Evolutionary conservation across 2,888 invertebrate genomes (phyloP), one percentile per base, ranked within the genome.

Genomic region (Argyra leucocephala): DNA sequence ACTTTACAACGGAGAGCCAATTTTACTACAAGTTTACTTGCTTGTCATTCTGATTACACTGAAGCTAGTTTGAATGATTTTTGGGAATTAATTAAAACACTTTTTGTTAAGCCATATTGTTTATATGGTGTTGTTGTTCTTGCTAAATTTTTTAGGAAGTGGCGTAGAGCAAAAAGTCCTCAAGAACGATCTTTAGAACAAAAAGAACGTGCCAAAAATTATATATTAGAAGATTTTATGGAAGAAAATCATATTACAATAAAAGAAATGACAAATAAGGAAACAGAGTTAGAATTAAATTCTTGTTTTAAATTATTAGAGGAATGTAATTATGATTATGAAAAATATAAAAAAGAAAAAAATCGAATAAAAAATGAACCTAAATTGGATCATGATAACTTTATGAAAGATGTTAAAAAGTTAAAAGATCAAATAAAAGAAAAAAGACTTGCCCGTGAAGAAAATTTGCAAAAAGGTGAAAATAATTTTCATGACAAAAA

Each of bases 141-240:
- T 66, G 75, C 78, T 31, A 78, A 75, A 70, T 78, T 78, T 65
- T 67, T 81, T 69, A 75, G 79, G 3, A 77, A 77, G 64, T 78
- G 76, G 74, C 75, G 76, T 57, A 72, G 73, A 60, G 71, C 71
- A 59, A 72, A 73, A 31, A 72, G 73, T 3, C 70, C 72, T 1
- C 70, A 73, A 31, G 68, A 68, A 1, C 69, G 70, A 23, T 74
- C 71, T 3, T 71, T 68, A 9, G 74, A 76, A 31, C 74, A 69
- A 23, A 73, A 76, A 0, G 81, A 83, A 1, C 81, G 84, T 22
- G 81, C 80, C 2, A 80, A 81, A 57, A 84, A 84, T 66, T 84
- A 83, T 65, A 83, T 84, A 0, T 80, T 84, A 3, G 84, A 84
- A 69, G 81, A 81, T 64, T 83, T 81, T 67, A 71, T 80, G 0